phyloP scores from a whole-genome alignment of 2,888 invertebrate genomes.

The Heliconius aoede region DNA sequence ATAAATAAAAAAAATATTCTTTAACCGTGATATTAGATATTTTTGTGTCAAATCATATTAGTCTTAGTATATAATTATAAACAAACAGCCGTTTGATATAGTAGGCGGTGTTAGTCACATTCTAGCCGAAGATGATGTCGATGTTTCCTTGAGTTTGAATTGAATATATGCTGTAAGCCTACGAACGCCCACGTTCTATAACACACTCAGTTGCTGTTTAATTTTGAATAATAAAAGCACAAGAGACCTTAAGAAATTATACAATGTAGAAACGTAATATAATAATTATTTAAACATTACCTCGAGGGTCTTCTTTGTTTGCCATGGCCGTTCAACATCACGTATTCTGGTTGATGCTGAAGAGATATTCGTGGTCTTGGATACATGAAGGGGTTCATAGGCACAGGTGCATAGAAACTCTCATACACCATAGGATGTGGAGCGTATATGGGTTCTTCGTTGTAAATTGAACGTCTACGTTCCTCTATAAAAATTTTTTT shows the following conservation, averaged over 20 bases:
- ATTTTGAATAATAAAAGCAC: slow-evolving; percentile 2
- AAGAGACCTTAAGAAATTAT: slow-evolving; percentile 5
- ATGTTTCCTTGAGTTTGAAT: background rate
- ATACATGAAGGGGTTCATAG: slow-evolving; percentile 67
- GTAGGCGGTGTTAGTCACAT: slow-evolving; percentile 15
- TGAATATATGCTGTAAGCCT: background rate
- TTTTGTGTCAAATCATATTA: background rate
- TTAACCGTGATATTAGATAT: background rate
- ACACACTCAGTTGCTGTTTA: background rate
- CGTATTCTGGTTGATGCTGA: slow-evolving; percentile 71
- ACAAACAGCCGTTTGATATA: background rate
- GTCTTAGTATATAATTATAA: background rate
- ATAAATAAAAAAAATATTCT: background rate
- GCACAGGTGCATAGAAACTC: slow-evolving; percentile 69
- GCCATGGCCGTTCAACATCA: slow-evolving; percentile 64
- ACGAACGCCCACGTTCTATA: background rate
- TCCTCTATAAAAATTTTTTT: slow-evolving; percentile 60
- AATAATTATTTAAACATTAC: slow-evolving; percentile 51
- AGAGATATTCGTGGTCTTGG: slow-evolving; percentile 70
- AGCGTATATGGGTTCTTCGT: slow-evolving; percentile 72
- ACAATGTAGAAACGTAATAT: background rate
- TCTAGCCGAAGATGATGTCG: background rate
- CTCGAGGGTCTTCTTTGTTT: slow-evolving; percentile 73
- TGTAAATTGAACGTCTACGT: slow-evolving; percentile 72
- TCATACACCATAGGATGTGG: slow-evolving; percentile 74